Conservation (phyloP, 2,797 vertebrate species). For the Lophius americanus region DNA sequence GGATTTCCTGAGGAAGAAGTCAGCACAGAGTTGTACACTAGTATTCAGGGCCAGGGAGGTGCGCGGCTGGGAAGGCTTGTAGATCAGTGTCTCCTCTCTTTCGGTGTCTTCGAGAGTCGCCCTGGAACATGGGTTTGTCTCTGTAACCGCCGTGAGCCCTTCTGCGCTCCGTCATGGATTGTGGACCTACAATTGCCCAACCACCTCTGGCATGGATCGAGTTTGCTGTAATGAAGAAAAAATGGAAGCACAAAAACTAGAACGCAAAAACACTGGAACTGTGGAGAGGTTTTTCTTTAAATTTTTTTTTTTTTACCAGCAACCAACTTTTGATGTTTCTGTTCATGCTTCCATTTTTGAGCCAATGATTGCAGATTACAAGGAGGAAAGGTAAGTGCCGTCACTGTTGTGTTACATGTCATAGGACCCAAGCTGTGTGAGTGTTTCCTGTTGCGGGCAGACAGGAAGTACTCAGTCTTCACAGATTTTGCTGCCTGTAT, state of each 20-base stretch:
- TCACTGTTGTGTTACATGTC: slow-evolving; percentile 40
- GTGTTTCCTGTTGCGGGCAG: slow-evolving; percentile 80
- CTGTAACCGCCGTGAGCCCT: slow-evolving; percentile 34
- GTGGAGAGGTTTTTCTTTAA: neutral
- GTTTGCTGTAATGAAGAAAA: slow-evolving; percentile 38
- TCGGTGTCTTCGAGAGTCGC: slow-evolving; percentile 43
- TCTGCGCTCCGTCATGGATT: slow-evolving; percentile 13
- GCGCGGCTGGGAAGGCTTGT: slow-evolving; percentile 59
- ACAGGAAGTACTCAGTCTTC: slow-evolving; percentile 79
- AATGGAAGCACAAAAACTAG: slow-evolving; percentile 51
- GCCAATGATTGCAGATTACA: slow-evolving; percentile 8
- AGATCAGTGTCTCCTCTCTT: slow-evolving; percentile 45
- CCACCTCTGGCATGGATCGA: slow-evolving; percentile 28
- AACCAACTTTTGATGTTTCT: neutral
- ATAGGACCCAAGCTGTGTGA: slow-evolving; percentile 67
- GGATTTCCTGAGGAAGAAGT: slow-evolving; percentile 99
- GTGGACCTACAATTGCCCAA: slow-evolving; percentile 30
- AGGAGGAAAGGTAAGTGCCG: slow-evolving; percentile 58
- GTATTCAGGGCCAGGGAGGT: slow-evolving; percentile 71
- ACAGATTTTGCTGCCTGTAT: slow-evolving; percentile 65
- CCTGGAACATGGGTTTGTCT: slow-evolving; percentile 39
- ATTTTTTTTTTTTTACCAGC: neutral
- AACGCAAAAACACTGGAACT: slow-evolving; percentile 6
- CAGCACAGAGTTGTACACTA: slow-evolving; percentile 63
- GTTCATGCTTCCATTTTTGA: slow-evolving; percentile 11